These are phyloP conservation scores for Thereva nobilitata DNA, from an alignment of 2,888 invertebrate genomes.

Conservation along the genomic window DNA sequence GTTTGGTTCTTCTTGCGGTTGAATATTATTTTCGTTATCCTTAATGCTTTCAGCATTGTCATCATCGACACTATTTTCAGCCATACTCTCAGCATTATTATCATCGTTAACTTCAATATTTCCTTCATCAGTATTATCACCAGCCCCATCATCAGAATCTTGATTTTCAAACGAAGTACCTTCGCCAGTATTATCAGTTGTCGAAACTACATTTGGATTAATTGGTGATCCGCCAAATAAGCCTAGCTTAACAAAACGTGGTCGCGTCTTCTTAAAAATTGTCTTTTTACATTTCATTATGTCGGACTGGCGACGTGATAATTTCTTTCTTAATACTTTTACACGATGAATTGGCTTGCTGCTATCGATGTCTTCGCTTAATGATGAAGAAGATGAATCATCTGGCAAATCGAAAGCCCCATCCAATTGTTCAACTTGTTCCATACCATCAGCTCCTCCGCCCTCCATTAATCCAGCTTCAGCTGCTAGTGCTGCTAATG, in stretches of 20 bases:
- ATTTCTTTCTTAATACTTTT: too few relatives aligned
- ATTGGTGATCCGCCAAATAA: conserved; percentile 45
- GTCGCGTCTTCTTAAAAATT: conserved; percentile 28
- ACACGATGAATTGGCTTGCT: not conserved
- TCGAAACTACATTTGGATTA: conserved; percentile 37
- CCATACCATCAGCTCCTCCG: conserved; percentile 46
- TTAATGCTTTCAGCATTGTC: conserved; percentile 9
- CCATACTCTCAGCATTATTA: not conserved
- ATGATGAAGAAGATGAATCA: not conserved
- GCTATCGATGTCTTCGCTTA: conserved; percentile 3
- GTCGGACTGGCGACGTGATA: too few relatives aligned
- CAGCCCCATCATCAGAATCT: conserved; percentile 31
- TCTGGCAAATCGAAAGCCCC: conserved; percentile 43
- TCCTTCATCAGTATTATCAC: conserved; percentile 43
- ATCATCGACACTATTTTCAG: conserved; percentile 3
- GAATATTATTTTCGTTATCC: not conserved
- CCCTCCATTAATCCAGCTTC: conserved; percentile 63
- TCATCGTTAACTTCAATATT: conserved; percentile 34
- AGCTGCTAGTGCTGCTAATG: conserved; percentile 65
- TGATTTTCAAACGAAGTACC: conserved; percentile 2
- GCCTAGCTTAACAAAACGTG: conserved; percentile 49
- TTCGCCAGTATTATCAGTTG: not conserved
- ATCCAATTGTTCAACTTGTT: conserved; percentile 53
- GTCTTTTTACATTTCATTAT: conserved; percentile 14
- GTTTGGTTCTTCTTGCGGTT: conserved; percentile 1